Percentiles rank a stretch among this genome's conserved stretches.
phyloP scores from a whole-genome alignment of 2,797 vertebrate genomes.

The Kryptopterus vitreolus region DNA sequence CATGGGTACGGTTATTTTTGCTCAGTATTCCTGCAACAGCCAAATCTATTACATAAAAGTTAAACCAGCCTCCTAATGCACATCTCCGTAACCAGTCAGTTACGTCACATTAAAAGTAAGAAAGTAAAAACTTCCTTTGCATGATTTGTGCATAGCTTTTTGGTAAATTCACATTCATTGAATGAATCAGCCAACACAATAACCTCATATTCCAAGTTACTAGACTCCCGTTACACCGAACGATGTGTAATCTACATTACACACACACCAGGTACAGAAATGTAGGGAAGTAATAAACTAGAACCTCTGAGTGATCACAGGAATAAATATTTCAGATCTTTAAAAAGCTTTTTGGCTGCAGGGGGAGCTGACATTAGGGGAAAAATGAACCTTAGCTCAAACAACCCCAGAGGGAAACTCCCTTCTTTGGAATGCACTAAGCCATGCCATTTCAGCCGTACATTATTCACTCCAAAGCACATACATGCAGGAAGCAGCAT shows the following conservation, averaged over 20 bases:
- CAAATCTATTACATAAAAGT: not conserved
- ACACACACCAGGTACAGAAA: not conserved
- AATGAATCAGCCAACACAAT: not conserved
- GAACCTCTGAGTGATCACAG: not conserved
- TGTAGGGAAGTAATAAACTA: not conserved
- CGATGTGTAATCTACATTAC: too few relatives aligned
- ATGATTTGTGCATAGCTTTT: too few relatives aligned
- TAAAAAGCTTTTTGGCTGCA: constrained; percentile 11
- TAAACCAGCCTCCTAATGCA: not conserved
- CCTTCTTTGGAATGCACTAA: constrained; percentile 40
- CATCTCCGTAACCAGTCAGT: not conserved
- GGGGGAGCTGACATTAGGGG: constrained; percentile 2
- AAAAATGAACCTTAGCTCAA: constrained; percentile 14
- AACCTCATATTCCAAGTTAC: not conserved
- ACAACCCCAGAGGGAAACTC: constrained; percentile 30
- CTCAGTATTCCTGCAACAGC: not conserved
- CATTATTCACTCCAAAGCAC: constrained; percentile 4
- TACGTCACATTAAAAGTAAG: not conserved
- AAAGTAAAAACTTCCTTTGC: not conserved
- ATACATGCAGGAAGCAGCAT: not conserved
- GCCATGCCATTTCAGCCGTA: constrained; percentile 17
- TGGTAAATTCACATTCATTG: not conserved
- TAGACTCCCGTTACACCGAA: not conserved
- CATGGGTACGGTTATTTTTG: too few relatives aligned
- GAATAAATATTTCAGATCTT: not conserved